phyloP scores from a whole-genome alignment of 2,888 invertebrate species.

The Aphodius sticticus region DNA sequence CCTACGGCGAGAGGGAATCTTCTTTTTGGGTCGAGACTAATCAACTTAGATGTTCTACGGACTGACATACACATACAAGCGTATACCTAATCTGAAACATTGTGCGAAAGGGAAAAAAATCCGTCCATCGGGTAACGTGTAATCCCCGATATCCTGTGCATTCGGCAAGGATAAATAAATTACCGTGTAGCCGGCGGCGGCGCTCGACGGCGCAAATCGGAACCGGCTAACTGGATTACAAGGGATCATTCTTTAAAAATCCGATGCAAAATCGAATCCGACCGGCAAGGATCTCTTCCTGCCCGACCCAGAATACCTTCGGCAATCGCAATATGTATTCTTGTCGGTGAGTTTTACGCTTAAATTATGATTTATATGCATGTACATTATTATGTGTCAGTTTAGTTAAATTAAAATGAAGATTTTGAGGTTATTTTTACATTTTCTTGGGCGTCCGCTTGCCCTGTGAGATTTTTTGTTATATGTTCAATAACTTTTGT shows the following conservation, averaged over 20 bases:
- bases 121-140: slow-evolving; percentile 36
- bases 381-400: no score
- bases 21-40: slow-evolving; percentile 9
- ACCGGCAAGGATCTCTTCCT: slow-evolving; percentile 15
- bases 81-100: slow-evolving; percentile 41
- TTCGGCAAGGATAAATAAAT: slow-evolving; percentile 47
- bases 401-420: no score
- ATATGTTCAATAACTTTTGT: no score
- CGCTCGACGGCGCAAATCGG: slow-evolving; percentile 44
- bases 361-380: no score
- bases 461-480: no score
- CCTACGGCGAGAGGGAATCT: not conserved
- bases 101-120: slow-evolving; percentile 27
- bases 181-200: slow-evolving; percentile 44
- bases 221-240: slow-evolving; percentile 48
- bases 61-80: not conserved
- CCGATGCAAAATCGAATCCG: slow-evolving; percentile 28
- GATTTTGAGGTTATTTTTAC: no score
- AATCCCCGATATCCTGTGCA: slow-evolving; percentile 49
- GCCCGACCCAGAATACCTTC: not conserved
- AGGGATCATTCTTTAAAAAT: slow-evolving; percentile 42
- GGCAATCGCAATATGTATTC: not conserved
- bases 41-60: slow-evolving; percentile 22
- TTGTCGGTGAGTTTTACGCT: not conserved
- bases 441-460: no score